These are phyloP conservation scores for Synanthedon andrenaeformis DNA, from an alignment of 2,888 invertebrate species.

Conservation along the genomic window DNA sequence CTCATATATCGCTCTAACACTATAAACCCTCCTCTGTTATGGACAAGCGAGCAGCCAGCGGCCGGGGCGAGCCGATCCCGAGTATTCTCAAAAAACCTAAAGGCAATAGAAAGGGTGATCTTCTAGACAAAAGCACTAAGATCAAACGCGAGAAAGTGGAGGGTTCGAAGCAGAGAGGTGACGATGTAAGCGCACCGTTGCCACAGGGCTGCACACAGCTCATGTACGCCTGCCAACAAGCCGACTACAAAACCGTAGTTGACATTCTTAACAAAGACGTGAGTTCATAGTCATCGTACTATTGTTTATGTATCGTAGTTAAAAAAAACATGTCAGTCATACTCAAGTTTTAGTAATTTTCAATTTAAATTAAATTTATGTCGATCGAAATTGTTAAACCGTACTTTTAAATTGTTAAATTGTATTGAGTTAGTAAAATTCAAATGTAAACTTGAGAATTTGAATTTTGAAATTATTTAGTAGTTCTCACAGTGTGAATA, in stretches of 20 bases:
- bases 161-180: constrained; percentile 31
- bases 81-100: constrained; percentile 62
- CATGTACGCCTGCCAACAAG: constrained; percentile 94
- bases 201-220: constrained; percentile 83
- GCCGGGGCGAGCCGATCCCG: constrained; percentile 57
- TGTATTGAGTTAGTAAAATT: too few relatives aligned
- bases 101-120: constrained; percentile 42
- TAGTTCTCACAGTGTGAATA: neutral
- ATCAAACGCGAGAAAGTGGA: constrained; percentile 57
- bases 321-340: too few relatives aligned
- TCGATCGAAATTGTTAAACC: too few relatives aligned
- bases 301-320: neutral
- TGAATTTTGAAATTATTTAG: neutral
- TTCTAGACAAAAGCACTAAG: constrained; percentile 58
- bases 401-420: too few relatives aligned
- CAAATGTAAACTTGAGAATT: too few relatives aligned
- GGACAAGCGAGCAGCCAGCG: constrained; percentile 54
- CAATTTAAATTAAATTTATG: too few relatives aligned
- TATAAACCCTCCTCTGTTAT: constrained; percentile 35
- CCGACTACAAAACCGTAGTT: constrained; percentile 81
- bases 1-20: constrained; percentile 20
- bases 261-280: constrained; percentile 83
- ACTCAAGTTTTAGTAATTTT: too few relatives aligned
- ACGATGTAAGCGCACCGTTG: constrained; percentile 54
- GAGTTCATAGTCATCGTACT: constrained; percentile 35